phyloP scores from a whole-genome alignment of 2,113 vertebrate genomes.

The Promerops cafer region DNA sequence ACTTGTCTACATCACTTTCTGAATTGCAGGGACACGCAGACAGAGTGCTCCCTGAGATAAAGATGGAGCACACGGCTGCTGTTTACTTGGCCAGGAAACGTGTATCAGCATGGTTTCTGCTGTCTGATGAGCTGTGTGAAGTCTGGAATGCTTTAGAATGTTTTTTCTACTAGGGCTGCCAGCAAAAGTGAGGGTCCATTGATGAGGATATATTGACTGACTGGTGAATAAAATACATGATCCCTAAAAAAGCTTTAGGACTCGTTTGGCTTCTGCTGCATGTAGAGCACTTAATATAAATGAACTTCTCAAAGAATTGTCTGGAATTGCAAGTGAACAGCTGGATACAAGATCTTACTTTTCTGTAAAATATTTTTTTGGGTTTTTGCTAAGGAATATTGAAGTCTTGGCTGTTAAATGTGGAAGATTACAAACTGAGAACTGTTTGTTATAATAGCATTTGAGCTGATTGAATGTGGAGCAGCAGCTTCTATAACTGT shows the following conservation, averaged over 20 bases:
- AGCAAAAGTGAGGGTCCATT: not conserved
- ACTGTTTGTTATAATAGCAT: not conserved
- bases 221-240: not conserved
- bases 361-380: not conserved
- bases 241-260: not conserved
- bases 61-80: not conserved
- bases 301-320: not conserved
- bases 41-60: not conserved
- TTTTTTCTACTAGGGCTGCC: not conserved
- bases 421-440: not conserved
- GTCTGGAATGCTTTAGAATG: not conserved
- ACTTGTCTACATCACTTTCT: not conserved
- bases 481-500: not conserved
- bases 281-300: not conserved
- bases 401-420: not conserved
- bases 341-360: not conserved
- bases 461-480: not conserved
- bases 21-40: not conserved
- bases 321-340: not conserved
- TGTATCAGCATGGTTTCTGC: not conserved
- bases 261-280: not conserved
- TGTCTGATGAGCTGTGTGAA: not conserved
- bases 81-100: not conserved
- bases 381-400: not conserved
- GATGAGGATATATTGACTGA: not conserved